A percentile compares a stretch with the other conserved stretches of the same genome.
These are phyloP conservation scores for Yponomeuta malinellus DNA, from an alignment of 2,888 invertebrate species.

Conservation along the genomic window DNA sequence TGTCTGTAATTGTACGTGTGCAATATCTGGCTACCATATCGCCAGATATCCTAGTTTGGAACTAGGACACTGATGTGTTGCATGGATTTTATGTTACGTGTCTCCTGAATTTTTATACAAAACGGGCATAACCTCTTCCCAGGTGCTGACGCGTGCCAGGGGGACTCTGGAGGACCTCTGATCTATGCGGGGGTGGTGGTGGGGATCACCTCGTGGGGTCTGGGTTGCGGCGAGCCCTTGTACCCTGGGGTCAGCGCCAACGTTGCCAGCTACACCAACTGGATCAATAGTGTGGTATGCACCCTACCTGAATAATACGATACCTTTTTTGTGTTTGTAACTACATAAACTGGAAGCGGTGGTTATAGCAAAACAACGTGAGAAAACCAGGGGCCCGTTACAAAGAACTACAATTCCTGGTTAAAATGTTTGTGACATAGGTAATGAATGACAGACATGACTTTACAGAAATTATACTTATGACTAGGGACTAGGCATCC, in stretches of 20 bases:
- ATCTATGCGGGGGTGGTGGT: constrained; percentile 32
- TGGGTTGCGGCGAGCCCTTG: constrained; percentile 29
- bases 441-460: no score
- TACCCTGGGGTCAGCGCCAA: constrained; percentile 45
- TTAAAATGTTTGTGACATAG: no score
- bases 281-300: constrained; percentile 51
- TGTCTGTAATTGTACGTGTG: no score
- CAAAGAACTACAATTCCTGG: no score
- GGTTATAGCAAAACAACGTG: no score
- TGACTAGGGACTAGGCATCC: no score
- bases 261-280: constrained; percentile 40
- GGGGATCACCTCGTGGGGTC: constrained; percentile 37
- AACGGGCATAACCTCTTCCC: constrained; percentile 4
- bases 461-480: no score
- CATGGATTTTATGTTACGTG: neutral
- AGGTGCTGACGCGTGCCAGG: constrained; percentile 37
- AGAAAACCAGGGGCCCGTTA: no score
- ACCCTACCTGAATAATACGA: neutral
- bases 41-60: neutral
- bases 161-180: constrained; percentile 53
- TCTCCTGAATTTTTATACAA: neutral
- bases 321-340: no score
- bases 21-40: neutral
- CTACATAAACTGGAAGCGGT: no score
- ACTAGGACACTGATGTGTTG: neutral